These are phyloP conservation scores for Brachypteracias leptosomus DNA, from an alignment of 2,113 vertebrate species.

Conservation along the genomic window DNA sequence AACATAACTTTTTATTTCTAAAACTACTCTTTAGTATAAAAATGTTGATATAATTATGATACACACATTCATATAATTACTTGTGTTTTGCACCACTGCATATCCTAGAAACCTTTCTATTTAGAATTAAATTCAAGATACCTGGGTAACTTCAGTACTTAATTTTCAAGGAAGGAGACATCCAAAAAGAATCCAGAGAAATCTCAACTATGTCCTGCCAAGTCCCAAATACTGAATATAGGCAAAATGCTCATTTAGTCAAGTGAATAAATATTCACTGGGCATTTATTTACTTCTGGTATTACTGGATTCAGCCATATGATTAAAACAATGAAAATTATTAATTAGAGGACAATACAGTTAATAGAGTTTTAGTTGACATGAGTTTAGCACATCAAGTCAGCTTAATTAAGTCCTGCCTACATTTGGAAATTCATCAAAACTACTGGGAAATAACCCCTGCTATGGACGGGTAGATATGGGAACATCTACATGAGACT, in stretches of 20 bases:
- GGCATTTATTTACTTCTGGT: constrained; percentile 28
- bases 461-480: neutral
- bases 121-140: neutral
- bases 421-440: neutral
- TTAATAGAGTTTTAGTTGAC: neutral
- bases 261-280: constrained; percentile 12
- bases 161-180: neutral
- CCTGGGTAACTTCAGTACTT: neutral
- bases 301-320: constrained; percentile 5
- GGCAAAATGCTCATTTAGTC: neutral
- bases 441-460: neutral
- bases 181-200: neutral
- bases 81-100: neutral
- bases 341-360: constrained; percentile 23
- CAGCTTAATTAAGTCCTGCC: neutral
- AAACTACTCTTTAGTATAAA: neutral
- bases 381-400: neutral
- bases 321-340: constrained; percentile 22
- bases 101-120: neutral
- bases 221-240: neutral
- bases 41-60: neutral
- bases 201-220: neutral
- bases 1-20: neutral
- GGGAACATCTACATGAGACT: neutral
- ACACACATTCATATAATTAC: neutral